Conservation (phyloP, 2,888 invertebrate species). For the Agriopis leucophaearia region DNA sequence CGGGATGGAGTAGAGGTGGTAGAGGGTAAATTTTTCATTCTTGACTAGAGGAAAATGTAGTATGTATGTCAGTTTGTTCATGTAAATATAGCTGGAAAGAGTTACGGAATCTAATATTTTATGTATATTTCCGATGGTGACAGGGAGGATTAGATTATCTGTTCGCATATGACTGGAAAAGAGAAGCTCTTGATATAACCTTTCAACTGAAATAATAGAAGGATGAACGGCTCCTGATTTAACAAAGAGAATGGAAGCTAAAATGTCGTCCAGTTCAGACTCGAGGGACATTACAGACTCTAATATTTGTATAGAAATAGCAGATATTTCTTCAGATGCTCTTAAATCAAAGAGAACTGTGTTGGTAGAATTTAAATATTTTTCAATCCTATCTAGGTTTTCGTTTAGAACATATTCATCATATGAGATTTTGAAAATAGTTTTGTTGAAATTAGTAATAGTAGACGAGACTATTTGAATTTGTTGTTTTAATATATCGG, state of each 20-base stretch:
- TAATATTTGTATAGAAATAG: slow-evolving; percentile 40
- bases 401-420: slow-evolving; percentile 48
- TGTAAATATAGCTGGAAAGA: slow-evolving; percentile 49
- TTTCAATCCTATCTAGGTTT: slow-evolving; percentile 44
- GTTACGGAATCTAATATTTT: slow-evolving; percentile 46
- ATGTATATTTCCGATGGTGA: slow-evolving; percentile 49
- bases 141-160: slow-evolving; percentile 44
- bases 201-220: too few species aligned
- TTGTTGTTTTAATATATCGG: too few species aligned
- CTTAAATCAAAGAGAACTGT: slow-evolving; percentile 45
- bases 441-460: slow-evolving; percentile 48
- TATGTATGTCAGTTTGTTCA: slow-evolving; percentile 48
- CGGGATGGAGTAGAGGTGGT: slow-evolving; percentile 51
- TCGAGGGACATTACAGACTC: too few species aligned
- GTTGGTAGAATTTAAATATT: slow-evolving; percentile 42
- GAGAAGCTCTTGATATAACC: too few species aligned
- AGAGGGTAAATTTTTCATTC: slow-evolving; percentile 44
- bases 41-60: slow-evolving; percentile 47
- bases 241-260: too few species aligned
- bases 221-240: too few species aligned
- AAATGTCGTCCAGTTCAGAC: too few species aligned
- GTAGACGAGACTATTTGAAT: too few species aligned
- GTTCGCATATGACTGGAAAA: slow-evolving; percentile 24
- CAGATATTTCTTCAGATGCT: slow-evolving; percentile 46
- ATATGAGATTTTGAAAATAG: slow-evolving; percentile 48